Percentiles rank a stretch among this genome's conserved stretches.
Evolutionary conservation across 2,888 invertebrate species (phyloP).

Genomic region (Idaea biselata): DNA sequence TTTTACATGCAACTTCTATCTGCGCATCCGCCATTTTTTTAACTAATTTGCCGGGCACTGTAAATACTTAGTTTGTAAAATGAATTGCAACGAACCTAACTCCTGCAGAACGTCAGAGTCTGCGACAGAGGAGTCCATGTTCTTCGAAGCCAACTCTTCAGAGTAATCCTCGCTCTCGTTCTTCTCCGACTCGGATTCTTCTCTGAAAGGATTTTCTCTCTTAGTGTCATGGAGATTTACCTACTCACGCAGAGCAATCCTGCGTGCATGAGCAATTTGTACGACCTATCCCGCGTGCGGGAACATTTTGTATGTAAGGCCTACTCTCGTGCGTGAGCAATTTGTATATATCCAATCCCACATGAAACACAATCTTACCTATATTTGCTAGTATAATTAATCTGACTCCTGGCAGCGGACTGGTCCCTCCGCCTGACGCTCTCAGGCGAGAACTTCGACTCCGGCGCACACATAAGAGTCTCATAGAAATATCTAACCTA

Average conservation of each 20-base stretch:
- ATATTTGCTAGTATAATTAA: conserved; percentile 34
- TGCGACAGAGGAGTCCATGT: conserved; percentile 54
- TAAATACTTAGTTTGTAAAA: too few species aligned
- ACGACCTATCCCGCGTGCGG: too few species aligned
- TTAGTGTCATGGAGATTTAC: too few species aligned
- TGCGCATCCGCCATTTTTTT: too few species aligned
- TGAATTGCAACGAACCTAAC: conserved; percentile 16
- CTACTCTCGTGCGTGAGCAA: too few species aligned
- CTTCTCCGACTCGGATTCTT: conserved; percentile 55
- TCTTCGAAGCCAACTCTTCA: conserved; percentile 58
- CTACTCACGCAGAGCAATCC: too few species aligned
- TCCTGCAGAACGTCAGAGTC: conserved; percentile 60
- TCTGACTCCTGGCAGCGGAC: conserved; percentile 36
- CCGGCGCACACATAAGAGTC: conserved; percentile 62
- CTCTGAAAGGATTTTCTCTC: conserved; percentile 24
- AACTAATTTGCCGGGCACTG: too few species aligned
- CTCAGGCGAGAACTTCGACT: conserved; percentile 48
- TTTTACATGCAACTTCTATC: too few species aligned
- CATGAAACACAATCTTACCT: conserved; percentile 5
- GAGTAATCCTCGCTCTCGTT: conserved; percentile 60
- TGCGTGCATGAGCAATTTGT: too few species aligned
- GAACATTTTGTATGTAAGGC: too few species aligned
- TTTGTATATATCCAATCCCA: too few species aligned
- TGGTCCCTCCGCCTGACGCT: conserved; percentile 41
- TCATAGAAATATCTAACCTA: too few species aligned